Evolutionary conservation across 2,797 vertebrate genomes (phyloP).

Genomic region (Hydrophis major): DNA sequence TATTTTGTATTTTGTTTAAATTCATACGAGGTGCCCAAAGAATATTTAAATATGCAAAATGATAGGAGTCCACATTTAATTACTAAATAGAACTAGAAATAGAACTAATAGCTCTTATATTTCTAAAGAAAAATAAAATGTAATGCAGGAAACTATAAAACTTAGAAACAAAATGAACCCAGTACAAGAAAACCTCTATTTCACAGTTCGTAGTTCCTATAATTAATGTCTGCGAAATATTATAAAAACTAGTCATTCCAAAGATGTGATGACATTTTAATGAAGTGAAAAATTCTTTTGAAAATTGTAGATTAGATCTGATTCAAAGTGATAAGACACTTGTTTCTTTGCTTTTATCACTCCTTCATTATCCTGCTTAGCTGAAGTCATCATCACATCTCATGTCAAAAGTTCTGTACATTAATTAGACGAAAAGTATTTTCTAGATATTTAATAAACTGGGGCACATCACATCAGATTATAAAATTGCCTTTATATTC

Average conservation of each 20-base stretch:
- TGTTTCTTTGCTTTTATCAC: neutral
- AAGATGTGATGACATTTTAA: neutral
- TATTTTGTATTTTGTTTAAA: neutral
- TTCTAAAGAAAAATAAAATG: neutral
- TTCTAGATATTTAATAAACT: neutral
- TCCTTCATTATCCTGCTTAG: neutral
- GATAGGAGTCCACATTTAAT: neutral
- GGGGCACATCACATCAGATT: neutral
- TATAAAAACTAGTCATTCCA: neutral
- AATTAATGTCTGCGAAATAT: neutral
- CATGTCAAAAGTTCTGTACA: neutral
- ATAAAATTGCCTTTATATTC: neutral
- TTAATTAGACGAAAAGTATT: neutral
- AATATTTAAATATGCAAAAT: neutral
- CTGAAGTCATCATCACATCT: neutral
- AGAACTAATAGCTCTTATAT: neutral
- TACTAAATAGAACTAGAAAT: neutral
- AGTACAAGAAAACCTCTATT: neutral
- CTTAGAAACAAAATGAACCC: neutral
- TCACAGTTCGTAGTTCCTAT: neutral
- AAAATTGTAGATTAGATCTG: neutral
- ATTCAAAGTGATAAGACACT: neutral
- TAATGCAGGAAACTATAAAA: neutral
- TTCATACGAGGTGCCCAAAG: neutral
- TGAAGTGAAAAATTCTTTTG: neutral